Base-by-base conservation (phyloP, 1,140 invertebrate species). In the Globodera ellingtonae region DNA sequence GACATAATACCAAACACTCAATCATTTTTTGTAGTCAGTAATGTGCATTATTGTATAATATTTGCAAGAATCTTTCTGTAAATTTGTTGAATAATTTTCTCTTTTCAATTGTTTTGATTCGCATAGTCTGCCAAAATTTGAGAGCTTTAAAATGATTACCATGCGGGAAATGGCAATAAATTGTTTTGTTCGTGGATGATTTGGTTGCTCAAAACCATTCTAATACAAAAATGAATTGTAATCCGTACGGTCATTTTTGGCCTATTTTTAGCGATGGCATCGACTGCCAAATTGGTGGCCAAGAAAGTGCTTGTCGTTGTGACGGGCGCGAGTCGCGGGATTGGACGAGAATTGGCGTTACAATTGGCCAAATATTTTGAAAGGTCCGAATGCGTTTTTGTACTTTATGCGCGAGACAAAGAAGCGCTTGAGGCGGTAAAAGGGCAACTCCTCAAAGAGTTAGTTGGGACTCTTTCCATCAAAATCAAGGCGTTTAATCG, bases 311-410 rank as follows among this genome's bases (percentile, higher is more conserved):
- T 80, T 21, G 59, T 80, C 56, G 75, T 80, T 35, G 74, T 80
- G 52, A 80, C 79, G n/a, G 79, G 72, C 15, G 78, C 78, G 9
- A 79, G 72, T 70, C 72, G 78, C 7, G 72, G 71, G 46, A 75
- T 75, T 76, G 78, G 78, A 18, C 59, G 72, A 50, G 82, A 86
- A 79, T 80, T 84, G n/a, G 84, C 80, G 3, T 35, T 84, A 10
- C 81, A 83, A 79, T 46, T 86, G 47, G 81, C 80, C 24, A 47
- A 84, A 47, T 18, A 75, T 50, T 69, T 86, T 48, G 70, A 62
- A 35, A 47, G 47, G 44, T 46, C 18, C 24, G 44, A 72, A 52
- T 82, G 69, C 10, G 66, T 35, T n/a, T 77, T 84, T 47, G 47
- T 84, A 24, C 66, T 84, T 24, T n/a, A 86, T 18, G 84, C 84